Conservation (phyloP, 2,797 vertebrate genomes). For the Lateolabrax maculatus region DNA sequence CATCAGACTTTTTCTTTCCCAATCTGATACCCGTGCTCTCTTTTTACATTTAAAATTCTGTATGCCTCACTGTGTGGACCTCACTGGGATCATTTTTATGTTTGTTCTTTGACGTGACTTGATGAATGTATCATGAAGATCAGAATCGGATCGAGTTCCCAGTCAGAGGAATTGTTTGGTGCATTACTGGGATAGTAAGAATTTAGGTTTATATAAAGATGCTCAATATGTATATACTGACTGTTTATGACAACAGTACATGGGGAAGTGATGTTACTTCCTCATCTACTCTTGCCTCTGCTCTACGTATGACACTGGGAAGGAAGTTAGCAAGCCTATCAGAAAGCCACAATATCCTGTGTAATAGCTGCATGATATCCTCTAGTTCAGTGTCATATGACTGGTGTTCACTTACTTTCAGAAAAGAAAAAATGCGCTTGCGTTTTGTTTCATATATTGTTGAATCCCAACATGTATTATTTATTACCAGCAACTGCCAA, state of each 20-base stretch:
- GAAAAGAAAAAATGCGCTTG: background rate
- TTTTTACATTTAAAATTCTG: background rate
- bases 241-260: no score
- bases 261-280: background rate
- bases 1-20: background rate
- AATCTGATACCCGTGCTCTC: background rate
- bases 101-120: background rate
- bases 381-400: background rate
- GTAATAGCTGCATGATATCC: background rate
- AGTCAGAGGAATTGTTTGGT: no score
- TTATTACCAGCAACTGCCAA: background rate
- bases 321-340: conserved; percentile 36
- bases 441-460: background rate
- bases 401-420: background rate
- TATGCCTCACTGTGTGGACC: background rate
- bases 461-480: background rate
- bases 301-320: background rate
- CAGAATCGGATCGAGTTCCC: no score
- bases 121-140: no score
- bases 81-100: background rate
- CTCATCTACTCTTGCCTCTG: background rate
- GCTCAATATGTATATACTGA: background rate
- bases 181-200: no score
- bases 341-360: conserved; percentile 48
- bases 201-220: no score